A percentile compares a stretch with the other conserved stretches of the same genome.
Evolutionary conservation across 2,888 invertebrate species (phyloP).

Genomic region (Stratiomys singularior): DNA sequence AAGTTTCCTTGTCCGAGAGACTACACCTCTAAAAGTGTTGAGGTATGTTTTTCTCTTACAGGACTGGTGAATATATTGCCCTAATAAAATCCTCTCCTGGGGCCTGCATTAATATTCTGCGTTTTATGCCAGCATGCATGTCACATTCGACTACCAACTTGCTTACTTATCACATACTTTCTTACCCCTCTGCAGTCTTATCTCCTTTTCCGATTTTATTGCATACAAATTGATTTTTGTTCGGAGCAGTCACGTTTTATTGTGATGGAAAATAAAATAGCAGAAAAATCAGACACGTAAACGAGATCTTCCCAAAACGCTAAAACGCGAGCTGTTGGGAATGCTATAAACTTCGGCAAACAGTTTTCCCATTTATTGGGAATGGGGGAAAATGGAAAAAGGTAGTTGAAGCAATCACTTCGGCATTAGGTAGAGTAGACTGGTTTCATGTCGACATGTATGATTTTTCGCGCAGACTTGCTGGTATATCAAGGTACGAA

Average conservation of each 20-base stretch:
- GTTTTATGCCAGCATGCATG: too few relatives aligned
- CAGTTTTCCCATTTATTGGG: neutral
- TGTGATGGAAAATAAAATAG: conserved; percentile 38
- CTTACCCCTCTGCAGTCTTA: neutral
- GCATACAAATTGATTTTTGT: conserved; percentile 42
- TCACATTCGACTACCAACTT: neutral
- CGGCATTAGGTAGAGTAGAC: too few relatives aligned
- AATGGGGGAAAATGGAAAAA: conserved; percentile 6
- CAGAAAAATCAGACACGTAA: conserved; percentile 38
- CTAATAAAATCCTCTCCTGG: too few relatives aligned
- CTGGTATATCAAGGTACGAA: too few relatives aligned
- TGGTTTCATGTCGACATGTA: too few relatives aligned
- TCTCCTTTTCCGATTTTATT: conserved; percentile 29
- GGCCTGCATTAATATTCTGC: too few relatives aligned
- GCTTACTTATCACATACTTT: neutral
- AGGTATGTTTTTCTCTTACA: too few relatives aligned
- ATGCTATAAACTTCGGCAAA: conserved; percentile 23
- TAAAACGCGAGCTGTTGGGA: neutral
- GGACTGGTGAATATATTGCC: too few relatives aligned
- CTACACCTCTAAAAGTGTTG: too few relatives aligned
- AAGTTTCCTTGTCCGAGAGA: too few relatives aligned
- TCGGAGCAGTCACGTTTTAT: conserved; percentile 36
- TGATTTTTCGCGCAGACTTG: too few relatives aligned
- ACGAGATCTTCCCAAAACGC: conserved; percentile 21
- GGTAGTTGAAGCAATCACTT: conserved; percentile 4